A percentile compares a stretch with the other conserved stretches of the same genome.
Evolutionary conservation across 2,113 vertebrate species (phyloP).

Genomic region (Microtus montanus): DNA sequence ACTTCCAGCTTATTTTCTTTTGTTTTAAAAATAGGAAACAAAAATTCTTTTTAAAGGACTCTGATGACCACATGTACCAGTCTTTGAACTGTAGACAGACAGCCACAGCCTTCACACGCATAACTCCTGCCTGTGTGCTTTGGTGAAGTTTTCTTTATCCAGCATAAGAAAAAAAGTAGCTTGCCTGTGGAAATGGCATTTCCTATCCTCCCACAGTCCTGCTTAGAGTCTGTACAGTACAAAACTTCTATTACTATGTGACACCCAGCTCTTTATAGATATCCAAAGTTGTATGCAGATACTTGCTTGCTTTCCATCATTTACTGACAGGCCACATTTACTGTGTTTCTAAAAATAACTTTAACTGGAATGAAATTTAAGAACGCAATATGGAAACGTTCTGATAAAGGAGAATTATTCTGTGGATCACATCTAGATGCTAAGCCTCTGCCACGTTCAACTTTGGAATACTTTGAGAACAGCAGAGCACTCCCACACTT

Average conservation of each 20-base stretch:
- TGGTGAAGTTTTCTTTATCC: background rate
- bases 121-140: background rate
- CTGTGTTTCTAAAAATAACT: slow-evolving; percentile 19
- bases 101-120: background rate
- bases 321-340: background rate
- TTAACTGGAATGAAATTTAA: slow-evolving; percentile 32
- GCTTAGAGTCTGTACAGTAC: background rate
- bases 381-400: background rate
- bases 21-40: slow-evolving; percentile 1
- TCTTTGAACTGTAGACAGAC: slow-evolving; percentile 13
- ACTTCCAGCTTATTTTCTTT: background rate
- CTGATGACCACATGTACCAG: background rate
- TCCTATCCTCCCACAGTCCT: background rate
- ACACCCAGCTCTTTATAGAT: background rate
- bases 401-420: slow-evolving; percentile 33
- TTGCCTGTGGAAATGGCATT: background rate
- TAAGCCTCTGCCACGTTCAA: background rate
- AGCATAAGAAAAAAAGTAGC: background rate
- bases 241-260: background rate
- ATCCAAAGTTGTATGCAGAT: background rate
- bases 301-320: slow-evolving; percentile 27
- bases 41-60: background rate
- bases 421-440: background rate
- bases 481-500: background rate
- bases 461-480: background rate